Conservation (phyloP, 2,113 vertebrate genomes). For the Tetraodon nigroviridis region DNA sequence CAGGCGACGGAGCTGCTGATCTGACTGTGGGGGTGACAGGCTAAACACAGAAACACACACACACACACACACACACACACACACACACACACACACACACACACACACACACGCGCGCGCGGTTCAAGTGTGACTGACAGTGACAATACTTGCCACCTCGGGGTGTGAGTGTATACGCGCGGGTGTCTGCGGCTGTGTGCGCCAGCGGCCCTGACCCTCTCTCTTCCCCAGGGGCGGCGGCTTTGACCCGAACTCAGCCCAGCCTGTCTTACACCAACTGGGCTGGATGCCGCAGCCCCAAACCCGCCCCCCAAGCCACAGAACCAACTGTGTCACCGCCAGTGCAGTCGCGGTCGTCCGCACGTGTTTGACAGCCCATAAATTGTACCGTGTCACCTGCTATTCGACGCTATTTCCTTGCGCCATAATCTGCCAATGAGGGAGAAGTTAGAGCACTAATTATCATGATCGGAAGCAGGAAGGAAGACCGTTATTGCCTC, state of each 20-base stretch:
- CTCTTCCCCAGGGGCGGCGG: constrained; percentile 51
- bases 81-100: neutral
- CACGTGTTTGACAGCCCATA: constrained; percentile 89
- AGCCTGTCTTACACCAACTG: constrained; percentile 58
- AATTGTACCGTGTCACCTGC: constrained; percentile 91
- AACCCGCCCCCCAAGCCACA: constrained; percentile 25
- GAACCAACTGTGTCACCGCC: constrained; percentile 49
- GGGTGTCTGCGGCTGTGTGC: constrained; percentile 33
- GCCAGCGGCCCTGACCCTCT: constrained; percentile 16
- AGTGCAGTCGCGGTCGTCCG: constrained; percentile 77
- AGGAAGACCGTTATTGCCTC: constrained; percentile 82
- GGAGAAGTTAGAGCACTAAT: constrained; percentile 85
- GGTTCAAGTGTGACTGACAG: constrained; percentile 46
- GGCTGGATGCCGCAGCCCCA: constrained; percentile 41
- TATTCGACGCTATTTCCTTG: constrained; percentile 88
- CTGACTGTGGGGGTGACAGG: constrained; percentile 51
- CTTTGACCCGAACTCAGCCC: constrained; percentile 53
- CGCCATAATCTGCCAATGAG: constrained; percentile 92
- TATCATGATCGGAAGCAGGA: constrained; percentile 84
- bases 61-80: constrained; percentile 3
- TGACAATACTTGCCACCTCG: constrained; percentile 58
- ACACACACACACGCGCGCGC: constrained; percentile 10
- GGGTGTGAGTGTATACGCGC: constrained; percentile 47
- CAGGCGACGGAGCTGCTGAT: constrained; percentile 38
- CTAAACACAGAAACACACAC: constrained; percentile 44